A percentile compares a stretch with the other conserved stretches of the same genome.
phyloP scores from a whole-genome alignment of 1,140 invertebrate species.

The Pseudomyrmex flavicornis region DNA sequence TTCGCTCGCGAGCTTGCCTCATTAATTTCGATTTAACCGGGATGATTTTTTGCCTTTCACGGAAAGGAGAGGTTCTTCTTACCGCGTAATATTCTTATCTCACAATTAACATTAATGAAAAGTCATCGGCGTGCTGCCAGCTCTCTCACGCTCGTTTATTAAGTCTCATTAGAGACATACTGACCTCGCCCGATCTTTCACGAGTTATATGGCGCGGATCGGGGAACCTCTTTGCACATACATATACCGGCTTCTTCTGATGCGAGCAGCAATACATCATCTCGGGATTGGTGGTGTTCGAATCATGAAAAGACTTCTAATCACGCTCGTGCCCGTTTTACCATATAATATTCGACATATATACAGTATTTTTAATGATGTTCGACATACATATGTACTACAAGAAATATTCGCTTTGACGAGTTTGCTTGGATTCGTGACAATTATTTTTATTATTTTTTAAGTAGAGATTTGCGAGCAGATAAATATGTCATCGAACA shows the following conservation, averaged over 20 bases:
- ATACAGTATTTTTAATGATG: background rate
- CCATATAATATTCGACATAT: too few relatives aligned
- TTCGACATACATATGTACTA: background rate
- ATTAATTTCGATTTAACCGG: conserved; percentile 40
- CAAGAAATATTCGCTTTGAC: too few relatives aligned
- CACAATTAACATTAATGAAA: conserved; percentile 62
- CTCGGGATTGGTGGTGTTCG: conserved; percentile 29
- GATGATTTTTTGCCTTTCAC: conserved; percentile 37
- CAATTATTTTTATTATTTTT: too few relatives aligned
- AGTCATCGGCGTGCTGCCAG: conserved; percentile 40
- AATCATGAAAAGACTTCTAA: conserved; percentile 23
- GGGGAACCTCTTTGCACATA: conserved; percentile 12
- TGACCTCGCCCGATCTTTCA: conserved; percentile 63
- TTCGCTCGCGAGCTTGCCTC: background rate
- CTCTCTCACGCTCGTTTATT: conserved; percentile 73
- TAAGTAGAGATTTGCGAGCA: too few relatives aligned
- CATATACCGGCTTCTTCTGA: conserved; percentile 4
- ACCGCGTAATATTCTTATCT: conserved; percentile 43
- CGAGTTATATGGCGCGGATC: conserved; percentile 36
- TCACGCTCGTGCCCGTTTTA: background rate
- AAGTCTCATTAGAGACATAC: conserved; percentile 66
- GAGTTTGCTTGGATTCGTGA: too few relatives aligned
- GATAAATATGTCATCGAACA: too few relatives aligned
- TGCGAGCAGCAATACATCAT: conserved; percentile 60
- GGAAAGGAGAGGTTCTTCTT: background rate